Percentiles rank a stretch among this genome's conserved stretches.
Conservation (phyloP, 2,113 vertebrate genomes). For the Rhegmatorhina hoffmannsi region DNA sequence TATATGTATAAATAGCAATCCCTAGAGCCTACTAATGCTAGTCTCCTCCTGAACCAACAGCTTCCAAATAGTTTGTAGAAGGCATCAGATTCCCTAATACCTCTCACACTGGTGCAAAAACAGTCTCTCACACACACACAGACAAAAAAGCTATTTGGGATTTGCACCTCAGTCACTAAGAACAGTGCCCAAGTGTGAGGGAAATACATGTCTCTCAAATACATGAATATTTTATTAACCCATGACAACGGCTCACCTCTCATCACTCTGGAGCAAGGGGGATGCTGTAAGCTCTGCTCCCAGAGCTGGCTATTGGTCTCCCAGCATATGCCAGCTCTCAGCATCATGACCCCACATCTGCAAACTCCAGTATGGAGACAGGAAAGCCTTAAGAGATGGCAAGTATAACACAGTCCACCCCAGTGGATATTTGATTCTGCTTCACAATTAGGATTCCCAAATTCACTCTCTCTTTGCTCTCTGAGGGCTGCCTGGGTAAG, state of each 20-base stretch:
- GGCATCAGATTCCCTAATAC: not conserved
- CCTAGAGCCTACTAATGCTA: not conserved
- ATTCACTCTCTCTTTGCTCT: not conserved
- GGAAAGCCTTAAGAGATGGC: not conserved
- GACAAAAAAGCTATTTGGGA: not conserved
- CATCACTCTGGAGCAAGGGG: not conserved
- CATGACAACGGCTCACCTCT: not conserved
- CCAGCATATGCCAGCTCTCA: not conserved
- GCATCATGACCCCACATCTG: not conserved
- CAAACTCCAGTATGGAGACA: not conserved
- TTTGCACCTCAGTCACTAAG: not conserved
- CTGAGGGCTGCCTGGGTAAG: not conserved
- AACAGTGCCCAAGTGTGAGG: not conserved
- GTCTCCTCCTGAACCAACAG: not conserved
- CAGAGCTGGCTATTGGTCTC: not conserved
- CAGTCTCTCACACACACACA: not conserved
- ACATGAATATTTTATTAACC: not conserved
- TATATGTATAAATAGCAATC: not conserved
- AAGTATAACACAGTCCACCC: not conserved
- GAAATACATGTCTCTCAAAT: not conserved
- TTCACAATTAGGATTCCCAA: not conserved
- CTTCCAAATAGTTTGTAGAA: not conserved
- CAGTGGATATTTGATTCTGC: not conserved
- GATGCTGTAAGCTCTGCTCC: not conserved
- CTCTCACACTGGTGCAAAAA: not conserved